phyloP scores from a whole-genome alignment of 2,888 invertebrate species.

The Melinopterus prodromus region DNA sequence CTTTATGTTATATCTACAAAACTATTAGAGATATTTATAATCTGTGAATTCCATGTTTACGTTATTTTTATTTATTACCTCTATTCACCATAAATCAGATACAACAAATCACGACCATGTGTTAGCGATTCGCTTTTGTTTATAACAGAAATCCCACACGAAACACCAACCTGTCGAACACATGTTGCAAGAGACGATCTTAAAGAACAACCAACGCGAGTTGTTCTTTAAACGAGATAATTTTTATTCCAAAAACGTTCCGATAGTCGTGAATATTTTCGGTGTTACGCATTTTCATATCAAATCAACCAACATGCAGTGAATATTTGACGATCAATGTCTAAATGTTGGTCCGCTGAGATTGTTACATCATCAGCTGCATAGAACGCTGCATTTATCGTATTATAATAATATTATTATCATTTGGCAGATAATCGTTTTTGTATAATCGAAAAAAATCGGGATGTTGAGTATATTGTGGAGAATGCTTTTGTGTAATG shows the following conservation, averaged over 20 bases:
- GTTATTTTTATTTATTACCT: too few relatives aligned
- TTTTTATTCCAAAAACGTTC: not conserved
- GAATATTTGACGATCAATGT: constrained; percentile 57
- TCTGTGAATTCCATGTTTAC: too few relatives aligned
- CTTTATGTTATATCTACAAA: too few relatives aligned
- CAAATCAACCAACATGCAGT: constrained; percentile 43
- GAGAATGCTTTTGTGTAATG: too few relatives aligned
- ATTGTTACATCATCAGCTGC: constrained; percentile 61
- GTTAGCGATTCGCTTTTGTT: too few relatives aligned
- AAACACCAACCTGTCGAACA: not conserved
- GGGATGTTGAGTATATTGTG: too few relatives aligned
- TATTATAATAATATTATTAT: not conserved
- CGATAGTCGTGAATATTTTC: not conserved
- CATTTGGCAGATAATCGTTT: too few relatives aligned
- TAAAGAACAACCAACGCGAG: not conserved
- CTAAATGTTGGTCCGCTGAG: constrained; percentile 60
- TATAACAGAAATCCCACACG: not conserved
- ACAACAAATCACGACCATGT: too few relatives aligned
- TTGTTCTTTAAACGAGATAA: not conserved
- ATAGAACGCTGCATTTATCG: constrained; percentile 54
- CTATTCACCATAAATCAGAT: too few relatives aligned
- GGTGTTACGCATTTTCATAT: constrained; percentile 41
- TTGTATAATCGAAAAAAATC: too few relatives aligned
- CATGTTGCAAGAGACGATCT: too few relatives aligned
- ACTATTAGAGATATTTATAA: too few relatives aligned